Evolutionary conservation across 2,888 invertebrate genomes (phyloP), one percentile per base, ranked within the genome.

Genomic region (Allacma fusca): DNA sequence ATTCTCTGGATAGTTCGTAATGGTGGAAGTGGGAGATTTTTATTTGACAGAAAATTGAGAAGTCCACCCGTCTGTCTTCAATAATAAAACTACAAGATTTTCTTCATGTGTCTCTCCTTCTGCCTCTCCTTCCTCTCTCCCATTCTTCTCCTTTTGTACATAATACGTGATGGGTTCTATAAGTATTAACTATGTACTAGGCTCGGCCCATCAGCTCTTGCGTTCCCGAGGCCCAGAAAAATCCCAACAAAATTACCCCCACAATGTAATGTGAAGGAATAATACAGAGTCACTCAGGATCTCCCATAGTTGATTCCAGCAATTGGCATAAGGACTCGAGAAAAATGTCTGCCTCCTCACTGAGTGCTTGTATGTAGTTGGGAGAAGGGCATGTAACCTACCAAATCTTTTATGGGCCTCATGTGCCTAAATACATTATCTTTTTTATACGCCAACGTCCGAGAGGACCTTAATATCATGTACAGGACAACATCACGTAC

Each of bases 11-110:
- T 67, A 77, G 44, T 77, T 71, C 64, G 76, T 71, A 64, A 71
- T 76, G 76, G 71, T 34, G 44, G 71, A 77, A 72, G 64, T 65
- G 71, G 72, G 72, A 72, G 77, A 77, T 77, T 77, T 77, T 77
- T 77, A 77, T 77, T 72, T 67, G 71, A 71, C 70, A 64, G 64
- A 72, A 77, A 71, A 77, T 77, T 65, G 64, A 77, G 69, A 64
- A 59, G 76, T 65, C 76, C 76, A 71, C 64, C 76, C 62, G 76
- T 71, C 70, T 44, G 76, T 70, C 77, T 77, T 77, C 71, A 77
- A 77, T 77, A 77, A 77, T 77, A 77, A 77, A 77, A 65, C 77
- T 44, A 65, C n/a, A 9, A 72, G 67, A 77, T 77, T 77, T 77
- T 70, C 29, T 21, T 50, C 62, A 23, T 50, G n/a, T 16, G 1